A percentile compares a stretch with the other conserved stretches of the same genome.
phyloP scores from a whole-genome alignment of 2,888 invertebrate species.

The Lumbricus terrestris region DNA sequence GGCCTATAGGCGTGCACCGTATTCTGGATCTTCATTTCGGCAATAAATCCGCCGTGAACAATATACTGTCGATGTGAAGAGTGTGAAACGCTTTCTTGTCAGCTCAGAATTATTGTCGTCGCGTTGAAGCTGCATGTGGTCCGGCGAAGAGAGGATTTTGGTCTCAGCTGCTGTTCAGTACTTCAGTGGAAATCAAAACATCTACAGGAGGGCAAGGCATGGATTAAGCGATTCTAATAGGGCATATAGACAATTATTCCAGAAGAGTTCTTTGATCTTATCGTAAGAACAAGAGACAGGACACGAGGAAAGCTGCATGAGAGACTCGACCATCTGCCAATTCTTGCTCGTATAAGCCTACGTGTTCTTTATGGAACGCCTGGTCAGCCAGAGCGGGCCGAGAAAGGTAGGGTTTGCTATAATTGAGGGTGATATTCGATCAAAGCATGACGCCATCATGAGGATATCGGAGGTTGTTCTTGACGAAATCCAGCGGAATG shows the following conservation, averaged over 20 bases:
- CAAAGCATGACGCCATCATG: background rate
- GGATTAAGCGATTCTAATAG: no score
- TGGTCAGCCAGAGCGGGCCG: background rate
- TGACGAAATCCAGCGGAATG: background rate
- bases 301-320: background rate
- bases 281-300: background rate
- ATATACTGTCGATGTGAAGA: no score
- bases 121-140: background rate
- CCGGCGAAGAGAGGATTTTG: background rate
- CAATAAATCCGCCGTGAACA: background rate
- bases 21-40: background rate
- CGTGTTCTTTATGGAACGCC: background rate
- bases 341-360: background rate
- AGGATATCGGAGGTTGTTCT: background rate
- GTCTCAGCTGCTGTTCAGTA: background rate
- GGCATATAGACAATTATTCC: no score
- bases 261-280: background rate
- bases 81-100: no score
- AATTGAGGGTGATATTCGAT: background rate
- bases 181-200: no score
- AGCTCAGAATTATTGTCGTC: background rate
- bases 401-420: background rate
- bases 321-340: background rate
- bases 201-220: no score
- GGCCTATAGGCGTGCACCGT: background rate